phyloP scores from a whole-genome alignment of 1,140 invertebrate species.

The Drosophila nebulosa region DNA sequence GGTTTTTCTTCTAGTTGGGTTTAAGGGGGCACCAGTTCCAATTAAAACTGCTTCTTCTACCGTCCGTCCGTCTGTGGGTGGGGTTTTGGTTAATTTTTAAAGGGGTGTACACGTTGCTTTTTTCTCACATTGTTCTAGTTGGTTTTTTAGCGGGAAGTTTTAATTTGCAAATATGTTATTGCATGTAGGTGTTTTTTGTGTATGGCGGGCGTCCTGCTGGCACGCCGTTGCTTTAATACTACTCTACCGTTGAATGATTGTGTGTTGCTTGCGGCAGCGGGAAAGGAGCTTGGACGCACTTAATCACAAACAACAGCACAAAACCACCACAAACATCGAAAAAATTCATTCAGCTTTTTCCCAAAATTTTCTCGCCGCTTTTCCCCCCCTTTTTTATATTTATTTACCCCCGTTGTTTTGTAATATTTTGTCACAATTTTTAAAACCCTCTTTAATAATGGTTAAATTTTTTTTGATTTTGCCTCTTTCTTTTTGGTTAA shows the following conservation, averaged over 20 bases:
- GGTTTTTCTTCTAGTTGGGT: neutral
- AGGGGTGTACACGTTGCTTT: neutral
- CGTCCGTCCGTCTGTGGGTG: constrained; percentile 29
- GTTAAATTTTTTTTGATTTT: neutral
- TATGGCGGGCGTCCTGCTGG: constrained; percentile 21
- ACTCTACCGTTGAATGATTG: constrained; percentile 48
- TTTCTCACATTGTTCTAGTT: constrained; percentile 18
- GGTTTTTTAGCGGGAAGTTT: neutral
- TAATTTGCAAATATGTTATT: neutral
- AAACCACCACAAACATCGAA: constrained; percentile 15
- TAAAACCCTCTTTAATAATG: neutral
- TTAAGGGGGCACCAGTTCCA: constrained; percentile 5
- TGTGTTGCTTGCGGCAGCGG: constrained; percentile 12
- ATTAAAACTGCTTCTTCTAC: constrained; percentile 27
- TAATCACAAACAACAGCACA: constrained; percentile 50
- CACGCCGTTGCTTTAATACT: constrained; percentile 51
- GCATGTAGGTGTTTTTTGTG: constrained; percentile 3
- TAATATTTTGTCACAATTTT: neutral
- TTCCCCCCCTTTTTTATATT: constrained; percentile 4
- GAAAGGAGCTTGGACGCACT: constrained; percentile 37
- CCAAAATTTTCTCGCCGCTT: constrained; percentile 17
- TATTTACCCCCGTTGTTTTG: neutral
- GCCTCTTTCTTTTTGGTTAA: constrained; percentile 14
- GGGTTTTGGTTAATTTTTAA: constrained; percentile 18
- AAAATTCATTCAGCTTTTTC: constrained; percentile 29